Evolutionary conservation across 2,888 invertebrate genomes (phyloP).

Genomic region (Caenorhabditis afra): DNA sequence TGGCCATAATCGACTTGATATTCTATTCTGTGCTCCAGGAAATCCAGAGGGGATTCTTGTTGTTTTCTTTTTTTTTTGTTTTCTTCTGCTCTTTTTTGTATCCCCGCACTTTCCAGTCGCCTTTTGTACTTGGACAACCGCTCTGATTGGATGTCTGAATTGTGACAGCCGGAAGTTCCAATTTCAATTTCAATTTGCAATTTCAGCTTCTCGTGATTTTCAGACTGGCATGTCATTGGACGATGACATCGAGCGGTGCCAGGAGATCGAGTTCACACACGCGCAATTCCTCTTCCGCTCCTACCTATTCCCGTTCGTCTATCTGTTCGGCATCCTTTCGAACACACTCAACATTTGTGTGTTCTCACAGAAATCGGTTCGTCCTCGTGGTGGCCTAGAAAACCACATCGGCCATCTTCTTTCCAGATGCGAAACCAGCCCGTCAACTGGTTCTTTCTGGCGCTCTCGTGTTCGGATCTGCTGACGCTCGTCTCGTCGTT

Average conservation of each 20-base stretch:
- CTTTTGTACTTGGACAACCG: no score
- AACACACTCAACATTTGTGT: constrained; percentile 74
- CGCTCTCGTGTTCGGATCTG: constrained; percentile 70
- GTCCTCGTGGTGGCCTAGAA: no score
- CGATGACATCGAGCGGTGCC: constrained; percentile 52
- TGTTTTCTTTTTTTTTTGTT: no score
- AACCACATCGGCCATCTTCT: no score
- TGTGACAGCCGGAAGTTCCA: no score
- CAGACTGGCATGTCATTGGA: constrained; percentile 60
- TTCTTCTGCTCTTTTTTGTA: no score
- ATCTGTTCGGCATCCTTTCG: constrained; percentile 74
- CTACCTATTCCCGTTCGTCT: constrained; percentile 74
- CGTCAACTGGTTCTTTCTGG: constrained; percentile 76
- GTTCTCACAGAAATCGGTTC: constrained; percentile 72
- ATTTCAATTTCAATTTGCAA: no score
- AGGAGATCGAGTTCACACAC: constrained; percentile 61
- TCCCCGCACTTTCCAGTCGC: no score
- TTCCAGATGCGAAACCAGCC: constrained; percentile 75
- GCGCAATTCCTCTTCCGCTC: constrained; percentile 73
- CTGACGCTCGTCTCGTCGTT: constrained; percentile 73
- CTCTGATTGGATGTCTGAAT: no score
- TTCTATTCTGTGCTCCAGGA: no score
- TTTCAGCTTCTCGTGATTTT: constrained; percentile 13
- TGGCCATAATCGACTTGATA: no score
- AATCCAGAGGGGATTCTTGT: no score